Evolutionary conservation across 2,113 vertebrate species (phyloP).

Genomic region (Malaclemys terrapin): DNA sequence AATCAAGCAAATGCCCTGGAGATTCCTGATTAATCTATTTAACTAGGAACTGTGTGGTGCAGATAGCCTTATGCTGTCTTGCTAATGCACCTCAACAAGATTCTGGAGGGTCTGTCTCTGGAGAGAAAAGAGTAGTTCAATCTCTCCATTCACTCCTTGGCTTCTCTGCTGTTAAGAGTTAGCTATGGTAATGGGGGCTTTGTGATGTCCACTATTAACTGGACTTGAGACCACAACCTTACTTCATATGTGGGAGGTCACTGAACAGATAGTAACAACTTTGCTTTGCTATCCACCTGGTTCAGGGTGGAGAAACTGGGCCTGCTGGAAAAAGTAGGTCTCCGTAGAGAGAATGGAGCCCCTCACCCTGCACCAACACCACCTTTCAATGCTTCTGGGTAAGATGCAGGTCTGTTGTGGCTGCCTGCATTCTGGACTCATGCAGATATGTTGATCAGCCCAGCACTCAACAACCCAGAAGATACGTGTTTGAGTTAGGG

Average conservation of each 20-base stretch:
- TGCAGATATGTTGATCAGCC: neutral
- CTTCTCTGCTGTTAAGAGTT: neutral
- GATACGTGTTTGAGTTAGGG: accelerated
- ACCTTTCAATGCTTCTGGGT: neutral
- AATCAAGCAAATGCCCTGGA: neutral
- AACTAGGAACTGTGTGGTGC: neutral
- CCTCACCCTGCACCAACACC: neutral
- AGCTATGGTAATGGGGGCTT: neutral
- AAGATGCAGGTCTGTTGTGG: neutral
- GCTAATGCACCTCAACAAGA: neutral
- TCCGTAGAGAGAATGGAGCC: accelerated
- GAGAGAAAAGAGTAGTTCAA: constrained; percentile 13
- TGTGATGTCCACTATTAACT: neutral
- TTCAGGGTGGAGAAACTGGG: neutral
- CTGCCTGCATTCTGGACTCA: neutral
- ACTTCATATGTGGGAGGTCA: neutral
- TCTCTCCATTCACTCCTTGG: neutral
- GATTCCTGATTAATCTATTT: neutral
- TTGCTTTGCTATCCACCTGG: accelerated
- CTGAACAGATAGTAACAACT: neutral
- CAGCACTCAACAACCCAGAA: accelerated
- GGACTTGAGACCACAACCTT: constrained; percentile 29
- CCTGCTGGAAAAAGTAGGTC: neutral
- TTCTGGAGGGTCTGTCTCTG: constrained; percentile 15
- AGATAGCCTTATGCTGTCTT: neutral